These are phyloP conservation scores for Myzus persicae DNA, from an alignment of 1,140 invertebrate genomes.

Conservation along the genomic window DNA sequence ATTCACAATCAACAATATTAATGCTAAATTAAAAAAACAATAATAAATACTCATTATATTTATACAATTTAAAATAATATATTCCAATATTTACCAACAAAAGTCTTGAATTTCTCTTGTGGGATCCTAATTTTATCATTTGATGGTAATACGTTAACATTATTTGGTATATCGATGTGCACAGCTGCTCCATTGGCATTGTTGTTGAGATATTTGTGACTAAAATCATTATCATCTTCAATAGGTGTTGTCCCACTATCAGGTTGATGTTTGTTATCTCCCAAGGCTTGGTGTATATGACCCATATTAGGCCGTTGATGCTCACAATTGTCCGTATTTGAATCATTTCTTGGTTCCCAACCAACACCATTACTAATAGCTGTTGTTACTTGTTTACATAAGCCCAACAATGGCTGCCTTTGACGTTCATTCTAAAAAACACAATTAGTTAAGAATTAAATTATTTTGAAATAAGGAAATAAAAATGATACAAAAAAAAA, in stretches of 20 bases:
- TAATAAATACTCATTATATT: conserved; percentile 5
- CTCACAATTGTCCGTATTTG: conserved; percentile 63
- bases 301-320: conserved; percentile 43
- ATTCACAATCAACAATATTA: conserved; percentile 70
- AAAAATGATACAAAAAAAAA: not conserved
- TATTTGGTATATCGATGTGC: conserved; percentile 68
- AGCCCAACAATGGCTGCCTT: conserved; percentile 66
- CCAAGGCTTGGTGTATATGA: conserved; percentile 39
- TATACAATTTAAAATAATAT: not conserved
- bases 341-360: conserved; percentile 59
- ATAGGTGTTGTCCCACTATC: conserved; percentile 37
- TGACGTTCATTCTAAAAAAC: conserved; percentile 65
- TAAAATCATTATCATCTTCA: conserved; percentile 55
- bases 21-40: conserved; percentile 67
- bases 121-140: conserved; percentile 73
- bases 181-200: conserved; percentile 66
- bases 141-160: conserved; percentile 63
- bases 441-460: not conserved
- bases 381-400: conserved; percentile 64
- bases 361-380: conserved; percentile 64
- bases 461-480: not conserved
- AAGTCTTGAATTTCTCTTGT: conserved; percentile 77
- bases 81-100: conserved; percentile 67
- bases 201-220: conserved; percentile 59
- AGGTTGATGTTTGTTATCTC: conserved; percentile 32